Base-by-base conservation (phyloP, 2,113 vertebrate species). In the Nothocercus nigrocapillus region DNA sequence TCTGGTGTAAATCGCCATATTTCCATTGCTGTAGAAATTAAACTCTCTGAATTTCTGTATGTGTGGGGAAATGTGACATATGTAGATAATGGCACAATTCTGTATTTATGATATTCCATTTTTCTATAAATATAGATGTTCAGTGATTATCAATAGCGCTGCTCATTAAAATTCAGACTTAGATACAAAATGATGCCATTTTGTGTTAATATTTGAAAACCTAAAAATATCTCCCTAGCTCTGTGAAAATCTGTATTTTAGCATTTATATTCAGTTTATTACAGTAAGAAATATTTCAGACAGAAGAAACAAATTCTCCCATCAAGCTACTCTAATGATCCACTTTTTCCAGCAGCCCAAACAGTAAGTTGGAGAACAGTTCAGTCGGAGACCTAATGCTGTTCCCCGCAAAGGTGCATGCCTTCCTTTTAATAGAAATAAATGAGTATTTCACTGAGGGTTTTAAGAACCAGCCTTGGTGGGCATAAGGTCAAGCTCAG, bases 121-220 rank as follows among this genome's bases (percentile, higher is more conserved):
- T 95, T 85, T 95, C 95, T 89, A 94, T 97, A 95, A 96, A 97
- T 97, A 94, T 93, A 96, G 89, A 94, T 94, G 91, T 90, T 96
- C 66, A 70, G n/a, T 95, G 81, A 94, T 96, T 97, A 90, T 93
- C 95, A 96, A 87, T 96, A 95, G 82, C 97, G 83, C 64, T 93
- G 85, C 85, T 97, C 74, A 95, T 96, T 97, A 96, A 97, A 97
- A 97, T 92, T 97, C 93, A 91, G 92, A 97, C 96, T 94, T 90
- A 89, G 78, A 96, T 85, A 91, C n/a, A 97, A 96, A 97, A 95
- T 90, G 13, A 90, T 96, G 66, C 88, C 82, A 85, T 85, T 92
- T 94, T 94, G 64, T 94, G 81, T 94, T 93, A 94, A 96, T 94
- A 92, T 87, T 95, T 92, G 83, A 85, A 93, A 92, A 94, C 20